Percentiles rank a stretch among this genome's conserved stretches.
Conservation (phyloP, 2,888 invertebrate genomes). For the Molorchus minor region DNA sequence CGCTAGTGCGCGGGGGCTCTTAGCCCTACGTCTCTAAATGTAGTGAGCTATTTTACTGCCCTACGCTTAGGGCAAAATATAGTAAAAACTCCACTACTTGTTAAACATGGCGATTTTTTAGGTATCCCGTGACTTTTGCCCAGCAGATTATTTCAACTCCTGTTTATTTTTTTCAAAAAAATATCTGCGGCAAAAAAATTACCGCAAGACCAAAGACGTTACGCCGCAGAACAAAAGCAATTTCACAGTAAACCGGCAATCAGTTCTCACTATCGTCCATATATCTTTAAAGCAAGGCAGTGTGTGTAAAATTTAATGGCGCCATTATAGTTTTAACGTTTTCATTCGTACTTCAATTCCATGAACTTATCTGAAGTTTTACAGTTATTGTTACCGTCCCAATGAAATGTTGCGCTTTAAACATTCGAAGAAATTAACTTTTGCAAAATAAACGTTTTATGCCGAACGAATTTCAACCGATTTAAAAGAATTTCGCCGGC, state of each 20-base stretch:
- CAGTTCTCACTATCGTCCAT: slow-evolving; percentile 16
- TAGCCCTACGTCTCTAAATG: too few relatives aligned
- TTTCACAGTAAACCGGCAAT: slow-evolving; percentile 17
- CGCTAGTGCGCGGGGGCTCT: too few relatives aligned
- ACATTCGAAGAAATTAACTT: slow-evolving; percentile 24
- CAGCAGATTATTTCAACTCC: too few relatives aligned
- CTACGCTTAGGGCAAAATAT: too few relatives aligned
- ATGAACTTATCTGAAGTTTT: slow-evolving; percentile 27
- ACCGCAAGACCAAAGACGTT: neutral
- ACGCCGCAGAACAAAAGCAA: slow-evolving; percentile 3
- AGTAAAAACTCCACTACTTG: too few relatives aligned
- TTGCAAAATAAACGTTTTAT: slow-evolving; percentile 22
- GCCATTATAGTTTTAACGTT: slow-evolving; percentile 23
- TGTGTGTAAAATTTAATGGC: slow-evolving; percentile 26
- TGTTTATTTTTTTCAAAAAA: too few relatives aligned
- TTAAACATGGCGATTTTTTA: too few relatives aligned
- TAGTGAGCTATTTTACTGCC: too few relatives aligned
- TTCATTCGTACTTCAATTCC: slow-evolving; percentile 24
- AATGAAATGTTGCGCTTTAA: slow-evolving; percentile 24
- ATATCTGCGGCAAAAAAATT: neutral
- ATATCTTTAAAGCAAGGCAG: slow-evolving; percentile 13
- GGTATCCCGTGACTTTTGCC: too few relatives aligned
- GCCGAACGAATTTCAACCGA: slow-evolving; percentile 21
- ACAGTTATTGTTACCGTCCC: slow-evolving; percentile 25
- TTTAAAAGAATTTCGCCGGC: slow-evolving; percentile 20